Percentiles rank a stretch among this genome's conserved stretches.
These are phyloP conservation scores for Trididemnum nubilum DNA, from an alignment of 23 tunicate genomes.

Conservation along the genomic window DNA sequence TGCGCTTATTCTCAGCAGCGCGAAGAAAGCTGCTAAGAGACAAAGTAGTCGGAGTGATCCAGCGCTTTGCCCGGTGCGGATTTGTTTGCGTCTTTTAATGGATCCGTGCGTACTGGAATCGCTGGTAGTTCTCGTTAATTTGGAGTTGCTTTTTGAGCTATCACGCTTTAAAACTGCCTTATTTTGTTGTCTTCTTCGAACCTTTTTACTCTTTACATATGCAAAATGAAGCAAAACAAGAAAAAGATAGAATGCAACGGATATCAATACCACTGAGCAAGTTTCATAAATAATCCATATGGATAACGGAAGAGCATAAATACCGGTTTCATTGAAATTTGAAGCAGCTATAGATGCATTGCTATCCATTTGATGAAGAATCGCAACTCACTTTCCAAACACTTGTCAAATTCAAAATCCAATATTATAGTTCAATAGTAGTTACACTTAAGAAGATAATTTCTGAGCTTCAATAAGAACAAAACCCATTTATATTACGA, in stretches of 20 bases:
- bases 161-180: not conserved
- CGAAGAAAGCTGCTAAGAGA: slow-evolving; percentile 44
- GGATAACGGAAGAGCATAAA: slow-evolving; percentile 21
- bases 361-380: too few relatives aligned
- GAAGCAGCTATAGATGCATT: too few relatives aligned
- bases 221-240: slow-evolving; percentile 29
- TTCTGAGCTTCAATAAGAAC: too few relatives aligned
- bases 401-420: too few relatives aligned
- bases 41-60: slow-evolving; percentile 42
- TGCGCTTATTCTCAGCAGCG: slow-evolving; percentile 19
- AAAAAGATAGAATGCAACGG: slow-evolving; percentile 32
- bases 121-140: too few relatives aligned
- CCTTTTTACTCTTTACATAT: not conserved
- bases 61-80: slow-evolving; percentile 48
- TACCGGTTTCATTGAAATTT: too few relatives aligned
- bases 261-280: slow-evolving; percentile 27
- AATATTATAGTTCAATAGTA: too few relatives aligned
- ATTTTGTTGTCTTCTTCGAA: not conserved
- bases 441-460: too few relatives aligned
- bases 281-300: slow-evolving; percentile 26
- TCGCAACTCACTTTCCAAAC: too few relatives aligned
- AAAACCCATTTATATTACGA: too few relatives aligned
- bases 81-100: not conserved
- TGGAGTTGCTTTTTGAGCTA: slow-evolving; percentile 14
- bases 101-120: not conserved